A percentile compares a stretch with the other conserved stretches of the same genome.
Conservation (phyloP, 92 coral and sea anemone species). For the Phenganax marumi region DNA sequence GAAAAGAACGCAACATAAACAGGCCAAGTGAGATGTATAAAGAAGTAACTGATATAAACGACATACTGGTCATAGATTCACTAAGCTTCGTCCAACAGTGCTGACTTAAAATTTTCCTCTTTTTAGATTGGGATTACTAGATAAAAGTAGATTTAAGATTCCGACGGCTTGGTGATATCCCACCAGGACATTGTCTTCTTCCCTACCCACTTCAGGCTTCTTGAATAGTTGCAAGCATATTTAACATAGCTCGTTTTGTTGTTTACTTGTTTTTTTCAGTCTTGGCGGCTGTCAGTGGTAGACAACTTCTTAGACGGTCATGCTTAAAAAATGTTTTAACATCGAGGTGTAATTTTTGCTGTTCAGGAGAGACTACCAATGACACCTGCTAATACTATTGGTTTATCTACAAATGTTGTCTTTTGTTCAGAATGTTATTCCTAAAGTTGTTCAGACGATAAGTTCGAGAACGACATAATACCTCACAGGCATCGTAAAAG, state of each 20-base stretch:
- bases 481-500: too few species aligned
- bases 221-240: constrained; percentile 30
- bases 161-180: neutral
- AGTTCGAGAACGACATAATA: too few species aligned
- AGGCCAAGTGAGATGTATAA: neutral
- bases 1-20: constrained; percentile 16
- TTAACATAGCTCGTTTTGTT: constrained; percentile 19
- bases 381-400: too few species aligned
- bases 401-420: too few species aligned
- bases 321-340: neutral
- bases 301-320: neutral
- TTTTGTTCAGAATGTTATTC: too few species aligned
- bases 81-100: neutral
- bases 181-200: neutral
- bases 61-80: neutral
- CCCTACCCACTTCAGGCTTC: constrained; percentile 17
- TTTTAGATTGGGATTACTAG: neutral
- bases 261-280: neutral
- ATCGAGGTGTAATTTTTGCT: neutral
- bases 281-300: neutral
- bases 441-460: too few species aligned
- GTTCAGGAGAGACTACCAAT: too few species aligned
- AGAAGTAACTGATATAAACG: neutral
- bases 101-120: neutral
- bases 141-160: constrained; percentile 13